phyloP scores from a whole-genome alignment of 2,797 vertebrate genomes.

The Crax fasciolata region DNA sequence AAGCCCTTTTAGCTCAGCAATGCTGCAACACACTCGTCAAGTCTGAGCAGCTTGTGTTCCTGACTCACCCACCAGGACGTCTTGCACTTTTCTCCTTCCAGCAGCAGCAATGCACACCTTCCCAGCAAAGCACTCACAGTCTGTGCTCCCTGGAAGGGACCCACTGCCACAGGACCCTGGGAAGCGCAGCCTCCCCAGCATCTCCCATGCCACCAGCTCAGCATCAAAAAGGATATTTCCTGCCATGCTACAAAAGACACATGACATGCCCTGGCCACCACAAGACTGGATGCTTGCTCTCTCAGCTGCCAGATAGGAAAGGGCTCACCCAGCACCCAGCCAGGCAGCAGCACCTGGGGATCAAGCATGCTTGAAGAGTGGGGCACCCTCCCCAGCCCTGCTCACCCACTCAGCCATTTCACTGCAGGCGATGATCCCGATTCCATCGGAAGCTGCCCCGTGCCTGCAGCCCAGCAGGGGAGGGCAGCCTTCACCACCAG shows the following conservation, averaged over 20 bases:
- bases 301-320: neutral
- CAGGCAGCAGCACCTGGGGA: neutral
- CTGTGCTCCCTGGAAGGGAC: neutral
- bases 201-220: neutral
- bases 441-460: neutral
- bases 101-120: slow-evolving; percentile 31
- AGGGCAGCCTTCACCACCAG: neutral
- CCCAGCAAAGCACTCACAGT: neutral
- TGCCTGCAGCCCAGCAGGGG: neutral
- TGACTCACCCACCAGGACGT: neutral
- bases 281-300: fast-evolving
- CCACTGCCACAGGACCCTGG: neutral
- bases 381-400: neutral
- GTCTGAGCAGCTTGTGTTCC: neutral
- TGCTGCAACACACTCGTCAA: neutral
- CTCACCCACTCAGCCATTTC: neutral
- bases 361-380: neutral
- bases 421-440: neutral
- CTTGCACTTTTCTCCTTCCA: slow-evolving; percentile 22
- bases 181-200: neutral
- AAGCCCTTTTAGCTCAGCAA: neutral
- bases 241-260: fast-evolving
- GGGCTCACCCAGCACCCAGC: neutral
- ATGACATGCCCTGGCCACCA: neutral
- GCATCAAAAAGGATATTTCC: neutral